Evolutionary conservation across 2,797 vertebrate genomes (phyloP), one percentile per base, ranked within the genome.

Genomic region (Rhinoraja longicauda): DNA sequence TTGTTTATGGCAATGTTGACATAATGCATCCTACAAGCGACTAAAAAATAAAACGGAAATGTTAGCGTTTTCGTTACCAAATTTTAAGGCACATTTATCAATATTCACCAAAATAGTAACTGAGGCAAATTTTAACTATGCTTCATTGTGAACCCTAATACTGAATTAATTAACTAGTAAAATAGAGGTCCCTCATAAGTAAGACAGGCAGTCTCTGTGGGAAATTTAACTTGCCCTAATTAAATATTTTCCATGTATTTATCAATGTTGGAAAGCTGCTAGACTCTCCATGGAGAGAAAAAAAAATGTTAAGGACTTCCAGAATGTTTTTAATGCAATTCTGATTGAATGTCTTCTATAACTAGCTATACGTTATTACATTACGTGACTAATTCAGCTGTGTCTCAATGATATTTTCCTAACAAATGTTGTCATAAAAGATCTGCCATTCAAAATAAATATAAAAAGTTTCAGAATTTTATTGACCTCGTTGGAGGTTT

Each of bases 171-270:
- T 75, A 53, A 75, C 67, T 45, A 26, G 26, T 29, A 53, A 73
- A 73, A 12, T 75, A 70, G 70, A 45, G 10, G 36, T 75, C 13
- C 39, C 36, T 70, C 75, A 45, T 92, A 75, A 92, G 75, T 92
- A 75, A 17, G 90, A 75, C 39, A 91, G 36, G 67, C 70, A 73
- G 67, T 21, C 67, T 72, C 90, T 92, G 90, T 92, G 90, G 70
- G 70, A 92, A 92, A 73, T 92, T 45, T 92, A 92, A 75, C 90
- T 53, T 75, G 90, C 39, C 29, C 39, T 75, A 92, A 92, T 92
- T 92, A 92, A 92, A 92, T 92, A 75, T 92, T 75, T 92, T 92
- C 90, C 90, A 45, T 92, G 17, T 70, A 92, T 92, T 92, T 92
- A 26, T 92, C 70, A 92, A 92, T 92, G 90, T 92, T 70, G 75